Base-by-base conservation (phyloP, 2,113 vertebrate genomes). In the Falcunculus frontatus region DNA sequence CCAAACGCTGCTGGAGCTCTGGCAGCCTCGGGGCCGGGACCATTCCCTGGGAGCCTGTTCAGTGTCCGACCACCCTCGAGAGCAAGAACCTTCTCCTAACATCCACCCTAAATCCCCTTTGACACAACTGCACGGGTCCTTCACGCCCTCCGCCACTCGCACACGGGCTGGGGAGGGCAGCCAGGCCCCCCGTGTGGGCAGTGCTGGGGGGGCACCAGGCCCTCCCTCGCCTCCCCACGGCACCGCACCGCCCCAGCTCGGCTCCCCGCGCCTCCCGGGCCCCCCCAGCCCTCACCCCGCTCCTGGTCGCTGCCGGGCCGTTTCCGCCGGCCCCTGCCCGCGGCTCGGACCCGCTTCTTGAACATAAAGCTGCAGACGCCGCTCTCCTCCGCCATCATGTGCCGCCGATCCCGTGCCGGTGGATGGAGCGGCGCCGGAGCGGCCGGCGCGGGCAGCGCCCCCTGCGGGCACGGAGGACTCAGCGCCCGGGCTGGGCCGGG, bases 301-400 rank as follows among this genome's bases (percentile, higher is more conserved):
- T 98, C 98, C 89, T 53, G 84, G 47, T 93, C 95, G 10, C 93
- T 93, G 56, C 68, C 23, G 95, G 98, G 93, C 95, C 97, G 89
- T 95, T 98, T 60, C 0, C 75, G 97, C 97, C 93, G 98, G 55
- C 92, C 98, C 93, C 95, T 98, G 96, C 70, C 98, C 78, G 26
- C 96, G 94, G 6, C 97, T 94, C 53, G 98, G 0, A 83, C 97
- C 7, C 98, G 98, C 96, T 99, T 99, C 95, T 98, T 99, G 90
- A 99, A 99, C 7, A 98, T 32, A 96, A 99, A 99, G 52, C 97
- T 97, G 73, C 99, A 99, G 4, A 98, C 97, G 0, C 5, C 41
- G 5, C 3, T 95, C 0, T 96, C 57, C 0, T 98, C 98, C 95
- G 98, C 98, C 98, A 98, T 99, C 42, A 92, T 97, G 78, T 7